Percentiles rank a stretch among this genome's conserved stretches.
phyloP scores from a whole-genome alignment of 2,888 invertebrate genomes.

The Orchesellides sinensis region DNA sequence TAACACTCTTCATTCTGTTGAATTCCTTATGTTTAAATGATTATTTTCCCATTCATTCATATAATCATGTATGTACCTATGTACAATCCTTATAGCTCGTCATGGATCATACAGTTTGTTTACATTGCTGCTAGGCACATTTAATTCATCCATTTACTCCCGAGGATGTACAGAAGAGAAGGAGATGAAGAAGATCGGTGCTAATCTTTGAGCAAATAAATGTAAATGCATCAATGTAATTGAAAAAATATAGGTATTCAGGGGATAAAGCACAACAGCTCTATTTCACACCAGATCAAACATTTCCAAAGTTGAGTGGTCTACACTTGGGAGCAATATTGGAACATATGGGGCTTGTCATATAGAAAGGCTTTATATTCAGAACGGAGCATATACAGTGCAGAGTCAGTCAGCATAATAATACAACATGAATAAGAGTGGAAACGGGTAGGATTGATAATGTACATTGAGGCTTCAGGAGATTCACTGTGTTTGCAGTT shows the following conservation, averaged over 20 bases:
- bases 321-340: conserved; percentile 3
- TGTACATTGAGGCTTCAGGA: not conserved
- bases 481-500: conserved; percentile 54
- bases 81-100: too few relatives aligned
- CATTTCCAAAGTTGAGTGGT: not conserved
- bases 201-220: conserved; percentile 66
- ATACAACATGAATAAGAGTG: not conserved
- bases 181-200: conserved; percentile 59
- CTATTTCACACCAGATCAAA: conserved; percentile 56
- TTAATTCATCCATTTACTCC: conserved; percentile 29
- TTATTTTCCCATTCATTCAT: too few relatives aligned
- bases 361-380: too few relatives aligned
- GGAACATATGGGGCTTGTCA: too few relatives aligned
- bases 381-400: not conserved
- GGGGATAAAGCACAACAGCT: conserved; percentile 20
- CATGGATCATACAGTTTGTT: too few relatives aligned
- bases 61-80: too few relatives aligned
- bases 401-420: not conserved
- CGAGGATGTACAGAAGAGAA: conserved; percentile 9
- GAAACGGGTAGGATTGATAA: conserved; percentile 5
- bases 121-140: not conserved
- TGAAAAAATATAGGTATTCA: conserved; percentile 60
- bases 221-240: too few relatives aligned
- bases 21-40: too few relatives aligned
- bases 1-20: too few relatives aligned